A percentile compares a stretch with the other conserved stretches of the same genome.
Conservation (phyloP, 2,888 invertebrate species). For the Drosophila neonasuta region DNA sequence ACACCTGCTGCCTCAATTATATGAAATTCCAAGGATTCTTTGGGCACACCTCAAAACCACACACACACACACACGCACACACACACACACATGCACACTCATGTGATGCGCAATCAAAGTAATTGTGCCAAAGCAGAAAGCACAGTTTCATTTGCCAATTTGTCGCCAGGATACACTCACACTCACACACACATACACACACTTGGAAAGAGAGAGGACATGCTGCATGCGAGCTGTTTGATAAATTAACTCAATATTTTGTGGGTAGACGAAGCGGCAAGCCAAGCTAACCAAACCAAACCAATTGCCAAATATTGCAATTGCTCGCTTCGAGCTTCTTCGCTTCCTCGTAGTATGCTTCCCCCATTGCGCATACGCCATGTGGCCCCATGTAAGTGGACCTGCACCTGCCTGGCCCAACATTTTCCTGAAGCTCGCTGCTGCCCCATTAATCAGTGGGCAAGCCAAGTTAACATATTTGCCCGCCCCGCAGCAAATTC, state of each 20-base stretch:
- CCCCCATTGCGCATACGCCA: conserved; percentile 55
- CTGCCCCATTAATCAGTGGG: conserved; percentile 44
- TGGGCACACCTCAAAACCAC: not conserved
- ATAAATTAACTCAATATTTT: conserved; percentile 42
- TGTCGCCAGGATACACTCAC: conserved; percentile 28
- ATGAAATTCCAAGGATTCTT: conserved; percentile 23
- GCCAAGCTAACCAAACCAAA: not conserved
- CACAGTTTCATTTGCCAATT: conserved; percentile 47
- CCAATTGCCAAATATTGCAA: conserved; percentile 50
- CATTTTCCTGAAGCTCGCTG: conserved; percentile 1
- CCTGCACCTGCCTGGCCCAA: no score
- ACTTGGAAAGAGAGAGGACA: conserved; percentile 4
- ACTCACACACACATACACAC: no score
- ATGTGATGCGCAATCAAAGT: conserved; percentile 56
- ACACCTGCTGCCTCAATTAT: conserved; percentile 31
- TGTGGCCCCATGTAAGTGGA: not conserved
- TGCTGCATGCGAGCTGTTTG: conserved; percentile 20
- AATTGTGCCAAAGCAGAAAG: conserved; percentile 45
- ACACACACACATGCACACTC: conserved; percentile 12
- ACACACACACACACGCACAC: not conserved
- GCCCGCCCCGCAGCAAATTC: not conserved
- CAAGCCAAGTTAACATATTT: conserved; percentile 9
- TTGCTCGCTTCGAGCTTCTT: conserved; percentile 2
- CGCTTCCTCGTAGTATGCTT: no score
- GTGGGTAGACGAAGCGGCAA: conserved; percentile 26